Evolutionary conservation across 2,113 vertebrate species (phyloP).

Genomic region (Ochotona curzoniae): DNA sequence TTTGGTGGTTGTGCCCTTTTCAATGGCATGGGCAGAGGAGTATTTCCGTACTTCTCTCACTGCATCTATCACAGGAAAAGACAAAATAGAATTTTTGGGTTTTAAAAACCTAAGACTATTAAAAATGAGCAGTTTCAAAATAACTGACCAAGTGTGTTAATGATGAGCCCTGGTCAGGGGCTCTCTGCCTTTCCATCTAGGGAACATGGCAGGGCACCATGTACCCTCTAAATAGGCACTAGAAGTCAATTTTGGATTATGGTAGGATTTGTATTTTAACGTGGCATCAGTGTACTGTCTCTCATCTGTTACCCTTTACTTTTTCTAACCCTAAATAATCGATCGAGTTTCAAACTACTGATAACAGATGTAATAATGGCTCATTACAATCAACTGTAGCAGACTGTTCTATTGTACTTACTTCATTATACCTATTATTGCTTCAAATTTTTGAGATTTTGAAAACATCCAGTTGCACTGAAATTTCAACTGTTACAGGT

Average conservation of each 20-base stretch:
- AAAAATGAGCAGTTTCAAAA: conserved; percentile 39
- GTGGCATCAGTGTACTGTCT: neutral
- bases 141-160: conserved; percentile 13
- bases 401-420: neutral
- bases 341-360: neutral
- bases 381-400: neutral
- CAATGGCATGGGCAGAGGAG: conserved; percentile 83
- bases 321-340: neutral
- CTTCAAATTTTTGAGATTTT: conserved; percentile 19
- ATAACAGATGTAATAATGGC: neutral
- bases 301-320: neutral
- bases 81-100: neutral
- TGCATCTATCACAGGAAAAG: conserved; percentile 88
- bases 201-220: neutral
- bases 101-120: conserved; percentile 53
- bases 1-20: conserved; percentile 84
- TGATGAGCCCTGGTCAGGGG: neutral
- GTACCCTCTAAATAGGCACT: neutral
- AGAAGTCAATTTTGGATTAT: neutral
- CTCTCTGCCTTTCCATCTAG: neutral
- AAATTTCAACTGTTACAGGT: neutral
- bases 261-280: neutral
- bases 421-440: neutral
- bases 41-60: conserved; percentile 96
- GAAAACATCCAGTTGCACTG: neutral